phyloP scores from a whole-genome alignment of 2,113 vertebrate species.

The Nesogale talazaci region DNA sequence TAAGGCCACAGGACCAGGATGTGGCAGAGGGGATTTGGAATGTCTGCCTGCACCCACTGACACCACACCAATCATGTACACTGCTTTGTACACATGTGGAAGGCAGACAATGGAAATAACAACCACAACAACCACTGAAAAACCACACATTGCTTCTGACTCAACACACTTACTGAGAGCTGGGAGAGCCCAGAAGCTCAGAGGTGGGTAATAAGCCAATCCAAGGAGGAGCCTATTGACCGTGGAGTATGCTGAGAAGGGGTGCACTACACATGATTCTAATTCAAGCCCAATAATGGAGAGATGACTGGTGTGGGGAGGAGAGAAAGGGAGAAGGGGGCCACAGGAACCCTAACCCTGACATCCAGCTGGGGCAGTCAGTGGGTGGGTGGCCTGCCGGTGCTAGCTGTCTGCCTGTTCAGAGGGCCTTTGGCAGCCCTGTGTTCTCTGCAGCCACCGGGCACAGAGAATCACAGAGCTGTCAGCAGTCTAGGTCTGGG shows the following conservation, averaged over 20 bases:
- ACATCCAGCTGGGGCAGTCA: not conserved
- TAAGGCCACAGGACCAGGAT: accelerated
- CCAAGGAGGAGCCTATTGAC: too few relatives aligned
- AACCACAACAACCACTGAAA: too few relatives aligned
- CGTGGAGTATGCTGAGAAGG: not conserved
- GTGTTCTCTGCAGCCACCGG: not conserved
- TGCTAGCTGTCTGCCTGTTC: not conserved
- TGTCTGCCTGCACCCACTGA: accelerated
- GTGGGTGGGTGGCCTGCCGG: not conserved
- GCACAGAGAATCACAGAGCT: slow-evolving; percentile 57
- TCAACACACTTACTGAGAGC: too few relatives aligned
- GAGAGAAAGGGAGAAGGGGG: not conserved
- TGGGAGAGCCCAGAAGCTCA: not conserved
- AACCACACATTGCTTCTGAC: too few relatives aligned
- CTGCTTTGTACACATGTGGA: too few relatives aligned
- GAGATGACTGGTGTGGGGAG: not conserved
- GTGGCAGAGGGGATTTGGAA: not conserved
- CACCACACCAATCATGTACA: too few relatives aligned
- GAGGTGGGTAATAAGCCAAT: accelerated
- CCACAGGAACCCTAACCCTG: not conserved
- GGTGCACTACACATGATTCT: accelerated
- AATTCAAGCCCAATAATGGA: not conserved
- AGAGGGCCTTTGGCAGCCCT: not conserved
- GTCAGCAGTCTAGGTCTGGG: slow-evolving; percentile 69
- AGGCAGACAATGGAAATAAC: too few relatives aligned